phyloP scores from a whole-genome alignment of 2,888 invertebrate genomes.

The Ferdinandea cuprea region DNA sequence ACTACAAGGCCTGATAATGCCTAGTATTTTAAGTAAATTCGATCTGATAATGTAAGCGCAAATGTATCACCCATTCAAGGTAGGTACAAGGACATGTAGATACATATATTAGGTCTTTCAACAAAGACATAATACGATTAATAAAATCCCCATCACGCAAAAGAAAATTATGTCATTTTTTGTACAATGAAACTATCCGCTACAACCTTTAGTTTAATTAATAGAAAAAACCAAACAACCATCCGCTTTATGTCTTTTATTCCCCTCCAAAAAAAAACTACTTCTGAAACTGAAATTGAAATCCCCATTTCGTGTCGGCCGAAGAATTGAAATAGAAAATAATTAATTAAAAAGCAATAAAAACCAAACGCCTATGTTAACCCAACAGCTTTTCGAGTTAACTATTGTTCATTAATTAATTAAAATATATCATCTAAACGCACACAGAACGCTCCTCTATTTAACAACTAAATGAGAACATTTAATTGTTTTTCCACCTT shows the following conservation, averaged over 20 bases:
- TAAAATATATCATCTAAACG: constrained; percentile 54
- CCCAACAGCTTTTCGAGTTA: constrained; percentile 59
- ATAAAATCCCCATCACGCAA: not conserved
- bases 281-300: constrained; percentile 18
- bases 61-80: too few species aligned
- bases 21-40: too few species aligned
- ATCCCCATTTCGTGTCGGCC: constrained; percentile 29
- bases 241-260: not conserved
- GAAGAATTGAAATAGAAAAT: constrained; percentile 17
- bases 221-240: constrained; percentile 12
- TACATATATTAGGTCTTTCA: too few species aligned
- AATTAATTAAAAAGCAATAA: constrained; percentile 67
- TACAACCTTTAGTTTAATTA: too few species aligned
- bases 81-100: too few species aligned
- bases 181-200: too few species aligned
- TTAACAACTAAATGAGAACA: constrained; percentile 7
- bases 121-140: not conserved
- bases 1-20: too few species aligned
- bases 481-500: constrained; percentile 45
- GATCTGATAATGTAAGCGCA: too few species aligned
- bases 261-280: constrained; percentile 14
- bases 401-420: constrained; percentile 64
- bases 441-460: constrained; percentile 6
- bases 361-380: constrained; percentile 57
- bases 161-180: not conserved